phyloP scores from a whole-genome alignment of 2,113 vertebrate genomes.

The Phainopepla nitens region DNA sequence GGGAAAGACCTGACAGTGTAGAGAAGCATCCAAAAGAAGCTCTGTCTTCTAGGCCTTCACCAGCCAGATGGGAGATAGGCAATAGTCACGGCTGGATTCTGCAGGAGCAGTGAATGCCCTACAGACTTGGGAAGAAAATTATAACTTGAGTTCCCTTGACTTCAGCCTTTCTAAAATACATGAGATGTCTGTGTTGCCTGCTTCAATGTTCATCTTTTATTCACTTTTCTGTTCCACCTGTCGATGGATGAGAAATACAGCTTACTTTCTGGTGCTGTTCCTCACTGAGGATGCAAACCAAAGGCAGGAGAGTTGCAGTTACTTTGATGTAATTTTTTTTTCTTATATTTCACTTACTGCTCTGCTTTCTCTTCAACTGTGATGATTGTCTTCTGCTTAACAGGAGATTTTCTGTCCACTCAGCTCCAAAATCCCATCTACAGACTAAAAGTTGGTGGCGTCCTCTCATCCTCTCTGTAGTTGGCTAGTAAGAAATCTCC shows the following conservation, averaged over 20 bases:
- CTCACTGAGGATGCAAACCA: background rate
- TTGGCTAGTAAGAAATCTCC: background rate
- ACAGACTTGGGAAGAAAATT: background rate
- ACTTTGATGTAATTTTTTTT: background rate
- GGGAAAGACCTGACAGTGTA: background rate
- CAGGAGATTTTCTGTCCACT: background rate
- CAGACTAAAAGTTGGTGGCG: background rate
- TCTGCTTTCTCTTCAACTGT: background rate
- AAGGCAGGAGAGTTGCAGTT: background rate
- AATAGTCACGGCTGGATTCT: background rate
- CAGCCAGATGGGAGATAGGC: background rate
- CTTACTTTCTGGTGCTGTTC: background rate
- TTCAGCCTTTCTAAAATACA: background rate
- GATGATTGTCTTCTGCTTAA: background rate
- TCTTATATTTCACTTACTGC: background rate
- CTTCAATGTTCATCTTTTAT: background rate
- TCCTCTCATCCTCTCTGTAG: background rate
- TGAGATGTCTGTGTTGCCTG: background rate
- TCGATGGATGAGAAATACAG: background rate
- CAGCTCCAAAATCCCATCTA: background rate
- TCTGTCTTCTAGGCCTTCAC: background rate
- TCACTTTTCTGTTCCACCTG: background rate
- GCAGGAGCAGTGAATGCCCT: background rate
- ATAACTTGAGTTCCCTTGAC: fast-evolving
- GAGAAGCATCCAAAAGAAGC: background rate